Percentiles rank a stretch among this genome's conserved stretches.
Conservation (phyloP, 2,797 vertebrate species). For the Smutsia temminckii region DNA sequence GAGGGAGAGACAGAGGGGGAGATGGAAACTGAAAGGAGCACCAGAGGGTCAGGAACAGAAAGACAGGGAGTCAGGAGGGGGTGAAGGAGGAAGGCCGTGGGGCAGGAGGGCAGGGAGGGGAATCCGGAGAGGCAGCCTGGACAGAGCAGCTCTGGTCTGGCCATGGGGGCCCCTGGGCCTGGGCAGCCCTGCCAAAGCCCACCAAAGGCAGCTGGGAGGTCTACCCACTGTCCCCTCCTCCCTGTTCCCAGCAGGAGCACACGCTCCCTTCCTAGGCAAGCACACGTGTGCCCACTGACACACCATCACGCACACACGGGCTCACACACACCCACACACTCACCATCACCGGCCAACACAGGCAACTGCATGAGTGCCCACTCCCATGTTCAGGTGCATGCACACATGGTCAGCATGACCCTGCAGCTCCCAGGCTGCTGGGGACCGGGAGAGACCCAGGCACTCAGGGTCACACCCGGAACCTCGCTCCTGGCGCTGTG, state of each 20-base stretch:
- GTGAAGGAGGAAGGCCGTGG: not conserved
- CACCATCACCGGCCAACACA: fast-evolving
- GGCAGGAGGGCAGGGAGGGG: not conserved
- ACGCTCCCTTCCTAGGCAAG: fast-evolving
- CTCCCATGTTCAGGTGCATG: fast-evolving
- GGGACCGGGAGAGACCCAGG: not conserved
- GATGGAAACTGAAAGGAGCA: not conserved
- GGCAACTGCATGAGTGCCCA: fast-evolving
- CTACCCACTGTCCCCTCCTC: fast-evolving
- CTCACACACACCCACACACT: not conserved
- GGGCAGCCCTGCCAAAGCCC: not conserved
- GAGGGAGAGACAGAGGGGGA: not conserved
- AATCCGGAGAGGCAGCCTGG: not conserved
- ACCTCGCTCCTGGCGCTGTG: not conserved
- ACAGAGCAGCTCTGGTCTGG: not conserved
- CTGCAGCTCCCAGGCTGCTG: fast-evolving
- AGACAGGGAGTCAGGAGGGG: not conserved
- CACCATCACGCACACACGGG: fast-evolving
- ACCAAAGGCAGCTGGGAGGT: fast-evolving
- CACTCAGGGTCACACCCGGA: fast-evolving
- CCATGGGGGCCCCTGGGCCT: not conserved
- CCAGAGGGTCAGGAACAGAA: not conserved
- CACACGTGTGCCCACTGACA: fast-evolving
- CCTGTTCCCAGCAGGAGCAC: not conserved
- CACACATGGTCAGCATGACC: fast-evolving